Conservation (phyloP, 2,113 vertebrate species). For the Mugil cephalus region DNA sequence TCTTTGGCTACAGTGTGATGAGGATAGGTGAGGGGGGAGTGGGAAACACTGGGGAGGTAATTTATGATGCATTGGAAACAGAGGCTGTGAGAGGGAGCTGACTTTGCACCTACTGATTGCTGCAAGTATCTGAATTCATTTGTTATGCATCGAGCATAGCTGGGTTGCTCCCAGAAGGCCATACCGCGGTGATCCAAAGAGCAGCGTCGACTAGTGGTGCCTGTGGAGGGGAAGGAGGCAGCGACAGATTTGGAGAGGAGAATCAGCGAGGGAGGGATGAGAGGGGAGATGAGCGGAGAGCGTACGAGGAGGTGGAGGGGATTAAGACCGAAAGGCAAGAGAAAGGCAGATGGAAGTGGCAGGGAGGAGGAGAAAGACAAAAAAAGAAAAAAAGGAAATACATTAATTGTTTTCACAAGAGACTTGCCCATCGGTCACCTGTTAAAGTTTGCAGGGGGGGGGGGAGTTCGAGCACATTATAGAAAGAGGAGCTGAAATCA, state of each 20-base stretch:
- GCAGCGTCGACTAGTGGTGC: constrained; percentile 99
- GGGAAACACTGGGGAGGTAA: constrained; percentile 70
- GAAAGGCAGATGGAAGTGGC: constrained; percentile 60
- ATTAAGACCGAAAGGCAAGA: constrained; percentile 58
- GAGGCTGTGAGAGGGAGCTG: constrained; percentile 91
- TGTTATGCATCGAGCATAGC: constrained; percentile 99
- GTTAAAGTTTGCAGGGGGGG: constrained; percentile 24
- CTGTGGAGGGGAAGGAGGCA: constrained; percentile 85
- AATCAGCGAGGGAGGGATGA: constrained; percentile 43
- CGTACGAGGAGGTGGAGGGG: constrained; percentile 8
- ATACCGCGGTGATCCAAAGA: constrained; percentile 97
- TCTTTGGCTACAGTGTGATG: constrained; percentile 71
- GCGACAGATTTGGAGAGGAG: constrained; percentile 65
- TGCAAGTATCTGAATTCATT: constrained; percentile 99
- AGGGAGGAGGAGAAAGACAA: constrained; percentile 24
- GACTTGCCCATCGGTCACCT: constrained; percentile 22
- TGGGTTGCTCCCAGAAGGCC: constrained; percentile 99
- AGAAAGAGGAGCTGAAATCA: constrained; percentile 11
- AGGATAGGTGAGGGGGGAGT: constrained; percentile 21
- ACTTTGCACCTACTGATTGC: constrained; percentile 99
- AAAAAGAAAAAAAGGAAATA: constrained; percentile 40
- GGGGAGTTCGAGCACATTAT: constrained; percentile 11
- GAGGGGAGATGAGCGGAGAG: constrained; percentile 52
- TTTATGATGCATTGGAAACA: constrained; percentile 88
- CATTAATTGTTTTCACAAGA: constrained; percentile 43